Percentiles rank a stretch among this genome's conserved stretches.
phyloP scores from a whole-genome alignment of 2,888 invertebrate genomes.

The Drosophila melanocephala region DNA sequence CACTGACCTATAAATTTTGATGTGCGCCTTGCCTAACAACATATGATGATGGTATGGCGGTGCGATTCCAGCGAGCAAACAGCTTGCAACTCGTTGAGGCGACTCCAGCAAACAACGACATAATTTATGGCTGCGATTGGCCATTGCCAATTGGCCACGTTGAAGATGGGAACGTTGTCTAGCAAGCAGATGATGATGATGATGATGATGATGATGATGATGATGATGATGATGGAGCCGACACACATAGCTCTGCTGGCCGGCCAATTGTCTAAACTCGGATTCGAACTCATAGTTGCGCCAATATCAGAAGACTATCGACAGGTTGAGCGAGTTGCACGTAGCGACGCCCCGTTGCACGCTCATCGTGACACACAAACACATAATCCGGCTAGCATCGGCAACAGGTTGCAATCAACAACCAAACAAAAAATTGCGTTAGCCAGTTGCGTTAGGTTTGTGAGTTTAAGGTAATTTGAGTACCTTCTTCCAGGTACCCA shows the following conservation, averaged over 20 bases:
- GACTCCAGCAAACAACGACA: slow-evolving; percentile 59
- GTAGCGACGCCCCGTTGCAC: slow-evolving; percentile 40
- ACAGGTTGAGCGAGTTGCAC: slow-evolving; percentile 74
- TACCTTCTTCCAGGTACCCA: slow-evolving; percentile 15
- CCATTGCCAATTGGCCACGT: slow-evolving; percentile 55
- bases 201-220: neutral
- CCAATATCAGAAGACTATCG: slow-evolving; percentile 54
- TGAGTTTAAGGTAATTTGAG: slow-evolving; percentile 14
- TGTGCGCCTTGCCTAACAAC: slow-evolving; percentile 62
- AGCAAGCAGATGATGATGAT: slow-evolving; percentile 7
- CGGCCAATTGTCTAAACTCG: slow-evolving; percentile 47
- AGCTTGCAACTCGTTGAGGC: slow-evolving; percentile 11
- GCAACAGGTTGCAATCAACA: slow-evolving; percentile 61
- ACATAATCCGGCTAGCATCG: slow-evolving; percentile 48
- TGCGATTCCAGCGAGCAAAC: slow-evolving; percentile 30
- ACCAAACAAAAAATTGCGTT: slow-evolving; percentile 46
- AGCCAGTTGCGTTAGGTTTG: slow-evolving; percentile 26
- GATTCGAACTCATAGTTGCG: neutral
- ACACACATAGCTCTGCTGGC: slow-evolving; percentile 55
- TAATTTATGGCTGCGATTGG: slow-evolving; percentile 71
- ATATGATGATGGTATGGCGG: slow-evolving; percentile 46
- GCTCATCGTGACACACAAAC: slow-evolving; percentile 64
- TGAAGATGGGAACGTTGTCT: slow-evolving; percentile 41
- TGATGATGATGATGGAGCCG: slow-evolving; percentile 46
- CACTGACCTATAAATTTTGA: slow-evolving; percentile 84